A percentile compares a stretch with the other conserved stretches of the same genome.
phyloP scores from a whole-genome alignment of 2,888 invertebrate genomes.

The Amiota mariae region DNA sequence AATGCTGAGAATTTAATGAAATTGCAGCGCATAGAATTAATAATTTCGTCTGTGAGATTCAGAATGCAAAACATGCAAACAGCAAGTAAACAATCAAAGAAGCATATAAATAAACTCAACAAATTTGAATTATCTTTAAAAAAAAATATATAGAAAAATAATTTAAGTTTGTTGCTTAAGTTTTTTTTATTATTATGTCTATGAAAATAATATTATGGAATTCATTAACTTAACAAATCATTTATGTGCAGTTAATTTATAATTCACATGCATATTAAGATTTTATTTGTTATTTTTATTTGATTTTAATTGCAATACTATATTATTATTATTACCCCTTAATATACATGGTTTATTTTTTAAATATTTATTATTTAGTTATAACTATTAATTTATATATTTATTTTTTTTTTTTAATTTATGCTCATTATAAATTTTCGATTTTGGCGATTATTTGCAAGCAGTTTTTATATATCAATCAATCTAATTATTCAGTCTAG shows the following conservation, averaged over 20 bases:
- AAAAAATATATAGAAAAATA: neutral
- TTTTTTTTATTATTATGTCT: conserved; percentile 50
- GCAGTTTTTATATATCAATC: no score
- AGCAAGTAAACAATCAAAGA: neutral
- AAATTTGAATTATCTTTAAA: neutral
- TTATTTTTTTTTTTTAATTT: conserved; percentile 2
- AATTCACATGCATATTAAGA: neutral
- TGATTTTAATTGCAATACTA: conserved; percentile 33
- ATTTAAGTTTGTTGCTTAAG: conserved; percentile 59
- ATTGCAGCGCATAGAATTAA: conserved; percentile 57
- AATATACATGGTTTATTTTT: no score
- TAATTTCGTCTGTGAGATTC: conserved; percentile 39
- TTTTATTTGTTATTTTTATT: conserved; percentile 29
- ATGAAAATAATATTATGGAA: no score
- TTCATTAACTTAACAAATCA: no score
- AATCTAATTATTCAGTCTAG: no score
- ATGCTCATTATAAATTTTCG: no score
- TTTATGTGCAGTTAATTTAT: no score
- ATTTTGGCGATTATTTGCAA: no score
- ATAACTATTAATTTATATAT: neutral
- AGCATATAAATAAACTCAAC: neutral
- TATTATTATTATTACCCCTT: no score
- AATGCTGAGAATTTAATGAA: conserved; percentile 62
- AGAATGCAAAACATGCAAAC: conserved; percentile 8
- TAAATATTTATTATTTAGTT: no score